Conservation (phyloP, 2,888 invertebrate genomes). For the Antheraea yamamai region DNA sequence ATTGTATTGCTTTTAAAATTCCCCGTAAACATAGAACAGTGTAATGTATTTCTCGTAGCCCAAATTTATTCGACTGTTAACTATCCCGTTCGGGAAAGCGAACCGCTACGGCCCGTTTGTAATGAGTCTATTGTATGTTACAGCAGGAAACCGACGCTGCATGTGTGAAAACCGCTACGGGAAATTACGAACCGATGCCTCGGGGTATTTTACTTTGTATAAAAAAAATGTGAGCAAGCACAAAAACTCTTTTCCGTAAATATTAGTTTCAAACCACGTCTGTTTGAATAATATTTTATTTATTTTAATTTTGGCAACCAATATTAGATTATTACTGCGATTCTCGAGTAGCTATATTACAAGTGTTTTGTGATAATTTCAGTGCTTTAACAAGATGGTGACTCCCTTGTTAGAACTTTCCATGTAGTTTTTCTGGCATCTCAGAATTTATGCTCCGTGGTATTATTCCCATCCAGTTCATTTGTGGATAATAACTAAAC, state of each 20-base stretch:
- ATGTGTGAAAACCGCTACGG: constrained; percentile 7
- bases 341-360: too few relatives aligned
- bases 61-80: constrained; percentile 24
- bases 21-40: background rate
- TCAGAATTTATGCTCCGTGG: too few relatives aligned
- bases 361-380: too few relatives aligned
- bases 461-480: too few relatives aligned
- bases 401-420: too few relatives aligned
- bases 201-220: constrained; percentile 4
- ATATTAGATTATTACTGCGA: too few relatives aligned
- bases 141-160: background rate
- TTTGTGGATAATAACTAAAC: too few relatives aligned
- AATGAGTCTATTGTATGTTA: constrained; percentile 3
- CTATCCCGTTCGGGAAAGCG: background rate
- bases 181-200: constrained; percentile 7
- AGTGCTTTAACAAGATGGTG: too few relatives aligned
- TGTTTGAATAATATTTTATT: background rate
- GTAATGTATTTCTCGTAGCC: constrained; percentile 17
- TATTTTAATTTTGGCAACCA: too few relatives aligned
- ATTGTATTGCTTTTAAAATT: background rate
- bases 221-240: background rate
- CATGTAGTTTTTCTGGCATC: too few relatives aligned
- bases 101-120: background rate
- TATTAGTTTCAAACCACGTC: background rate
- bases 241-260: background rate